Conservation (phyloP, 2,888 invertebrate species). For the Meloe dianella region DNA sequence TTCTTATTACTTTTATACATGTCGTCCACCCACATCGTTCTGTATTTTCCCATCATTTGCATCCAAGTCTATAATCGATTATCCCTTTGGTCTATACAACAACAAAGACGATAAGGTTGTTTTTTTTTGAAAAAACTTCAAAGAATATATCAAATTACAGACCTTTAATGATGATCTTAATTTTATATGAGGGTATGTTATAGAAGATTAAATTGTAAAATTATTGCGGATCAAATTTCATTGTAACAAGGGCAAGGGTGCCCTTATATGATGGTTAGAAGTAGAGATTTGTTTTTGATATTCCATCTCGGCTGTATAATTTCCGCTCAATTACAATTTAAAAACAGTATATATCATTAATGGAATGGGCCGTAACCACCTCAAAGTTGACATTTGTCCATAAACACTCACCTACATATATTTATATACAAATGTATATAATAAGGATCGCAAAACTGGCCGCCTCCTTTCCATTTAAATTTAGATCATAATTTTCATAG, state of each 20-base stretch:
- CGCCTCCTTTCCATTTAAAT: constrained; percentile 42
- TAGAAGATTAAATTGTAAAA: constrained; percentile 24
- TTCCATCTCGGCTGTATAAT: constrained; percentile 12
- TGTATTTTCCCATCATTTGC: constrained; percentile 28
- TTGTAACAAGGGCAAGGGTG: constrained; percentile 7
- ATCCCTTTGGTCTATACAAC: not conserved
- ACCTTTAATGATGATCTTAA: not conserved
- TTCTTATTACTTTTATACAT: not conserved
- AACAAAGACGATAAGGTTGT: not conserved
- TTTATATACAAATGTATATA: not conserved
- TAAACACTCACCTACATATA: constrained; percentile 34
- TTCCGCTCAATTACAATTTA: constrained; percentile 22
- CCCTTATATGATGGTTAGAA: constrained; percentile 15
- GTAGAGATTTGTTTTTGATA: not conserved
- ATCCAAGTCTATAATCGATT: constrained; percentile 22
- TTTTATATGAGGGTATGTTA: constrained; percentile 19
- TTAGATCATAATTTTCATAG: constrained; percentile 47
- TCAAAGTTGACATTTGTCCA: constrained; percentile 26
- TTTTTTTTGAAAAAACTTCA: constrained; percentile 15
- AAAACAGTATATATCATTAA: constrained; percentile 20
- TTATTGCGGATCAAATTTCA: constrained; percentile 23
- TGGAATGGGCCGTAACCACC: constrained; percentile 28
- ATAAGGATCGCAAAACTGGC: constrained; percentile 29
- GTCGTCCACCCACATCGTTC: constrained; percentile 23
- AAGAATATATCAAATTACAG: constrained; percentile 21